phyloP scores from a whole-genome alignment of 2,113 vertebrate genomes.

The Sinosuthora webbiana region DNA sequence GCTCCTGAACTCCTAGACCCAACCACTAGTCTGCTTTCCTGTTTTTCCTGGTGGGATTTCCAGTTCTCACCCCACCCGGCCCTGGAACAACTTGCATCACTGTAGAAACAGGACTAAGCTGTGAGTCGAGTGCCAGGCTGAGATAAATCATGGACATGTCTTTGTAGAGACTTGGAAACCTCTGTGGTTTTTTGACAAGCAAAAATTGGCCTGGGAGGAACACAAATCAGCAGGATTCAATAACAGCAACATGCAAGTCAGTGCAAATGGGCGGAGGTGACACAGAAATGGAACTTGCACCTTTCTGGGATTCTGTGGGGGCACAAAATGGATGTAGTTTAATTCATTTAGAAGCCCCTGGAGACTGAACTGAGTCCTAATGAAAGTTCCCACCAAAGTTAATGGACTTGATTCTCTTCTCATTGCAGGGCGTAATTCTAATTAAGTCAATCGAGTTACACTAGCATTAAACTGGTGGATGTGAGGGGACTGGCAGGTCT shows the following conservation, averaged over 20 bases:
- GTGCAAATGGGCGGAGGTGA: not conserved
- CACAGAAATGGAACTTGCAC: not conserved
- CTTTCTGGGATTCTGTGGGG: not conserved
- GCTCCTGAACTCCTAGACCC: not conserved
- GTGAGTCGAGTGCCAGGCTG: not conserved
- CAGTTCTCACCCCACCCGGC: slow-evolving; percentile 11
- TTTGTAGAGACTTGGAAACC: slow-evolving; percentile 50
- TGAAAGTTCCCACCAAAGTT: slow-evolving; percentile 63
- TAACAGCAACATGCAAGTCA: slow-evolving; percentile 21
- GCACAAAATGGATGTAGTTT: slow-evolving; percentile 3
- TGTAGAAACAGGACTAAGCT: not conserved
- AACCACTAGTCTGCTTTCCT: slow-evolving; percentile 13
- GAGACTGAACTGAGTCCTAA: slow-evolving; percentile 47
- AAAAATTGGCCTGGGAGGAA: slow-evolving; percentile 17
- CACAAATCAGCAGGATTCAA: slow-evolving; percentile 53
- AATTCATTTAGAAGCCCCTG: slow-evolving; percentile 21
- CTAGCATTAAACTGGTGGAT: slow-evolving; percentile 27
- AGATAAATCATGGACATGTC: slow-evolving; percentile 41
- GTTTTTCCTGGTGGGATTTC: slow-evolving; percentile 36
- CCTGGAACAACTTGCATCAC: not conserved
- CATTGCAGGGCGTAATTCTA: slow-evolving; percentile 47
- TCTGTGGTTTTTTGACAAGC: slow-evolving; percentile 33
- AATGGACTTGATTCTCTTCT: slow-evolving; percentile 58
- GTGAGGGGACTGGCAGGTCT: slow-evolving; percentile 24
- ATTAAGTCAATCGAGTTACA: slow-evolving; percentile 51